phyloP scores from a whole-genome alignment of 2,888 invertebrate genomes.

The Epistrophella euchroma region DNA sequence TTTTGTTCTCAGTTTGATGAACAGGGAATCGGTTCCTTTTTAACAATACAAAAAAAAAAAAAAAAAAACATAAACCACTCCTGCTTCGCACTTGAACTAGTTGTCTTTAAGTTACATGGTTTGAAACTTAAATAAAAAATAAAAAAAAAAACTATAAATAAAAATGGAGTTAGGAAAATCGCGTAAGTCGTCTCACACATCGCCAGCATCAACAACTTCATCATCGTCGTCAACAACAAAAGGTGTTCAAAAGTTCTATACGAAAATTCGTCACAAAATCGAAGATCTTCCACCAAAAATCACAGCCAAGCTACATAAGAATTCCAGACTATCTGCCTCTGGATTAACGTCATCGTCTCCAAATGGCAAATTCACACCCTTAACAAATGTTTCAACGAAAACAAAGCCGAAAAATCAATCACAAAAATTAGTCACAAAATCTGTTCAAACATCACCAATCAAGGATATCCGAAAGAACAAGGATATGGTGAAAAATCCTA shows the following conservation, averaged over 20 bases:
- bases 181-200: slow-evolving; percentile 58
- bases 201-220: slow-evolving; percentile 44
- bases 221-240: slow-evolving; percentile 69
- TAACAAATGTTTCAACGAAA: slow-evolving; percentile 40
- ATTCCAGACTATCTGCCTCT: slow-evolving; percentile 79
- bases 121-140: background rate
- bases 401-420: slow-evolving; percentile 40
- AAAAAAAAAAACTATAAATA: slow-evolving; percentile 50
- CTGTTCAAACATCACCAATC: slow-evolving; percentile 64
- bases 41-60: background rate
- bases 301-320: slow-evolving; percentile 80
- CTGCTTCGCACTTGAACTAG: slow-evolving; percentile 62
- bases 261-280: slow-evolving; percentile 83
- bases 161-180: slow-evolving; percentile 68
- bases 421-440: slow-evolving; percentile 64
- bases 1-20: slow-evolving; percentile 65
- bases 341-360: slow-evolving; percentile 47
- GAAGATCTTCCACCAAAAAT: slow-evolving; percentile 83
- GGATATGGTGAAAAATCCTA: slow-evolving; percentile 50
- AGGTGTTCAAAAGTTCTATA: slow-evolving; percentile 81
- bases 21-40: slow-evolving; percentile 53
- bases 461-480: slow-evolving; percentile 65
- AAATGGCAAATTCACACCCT: slow-evolving; percentile 62
- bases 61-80: slow-evolving; percentile 12
- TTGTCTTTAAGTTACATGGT: slow-evolving; percentile 28